A percentile compares a stretch with the other conserved stretches of the same genome.
These are phyloP conservation scores for Sciaenops ocellatus DNA, from an alignment of 2,797 vertebrate species.

Conservation along the genomic window DNA sequence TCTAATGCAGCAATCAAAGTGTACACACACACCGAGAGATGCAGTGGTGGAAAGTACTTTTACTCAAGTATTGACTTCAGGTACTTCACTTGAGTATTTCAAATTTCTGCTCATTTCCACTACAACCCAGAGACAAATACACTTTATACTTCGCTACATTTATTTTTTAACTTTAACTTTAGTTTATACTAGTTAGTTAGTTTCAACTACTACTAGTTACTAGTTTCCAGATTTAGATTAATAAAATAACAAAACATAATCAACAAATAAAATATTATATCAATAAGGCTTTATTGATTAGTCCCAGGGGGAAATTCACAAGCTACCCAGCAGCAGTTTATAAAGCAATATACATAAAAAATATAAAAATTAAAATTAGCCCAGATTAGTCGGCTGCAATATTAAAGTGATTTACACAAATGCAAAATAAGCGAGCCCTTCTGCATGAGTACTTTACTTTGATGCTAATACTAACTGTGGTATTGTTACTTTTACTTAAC, in stretches of 20 bases:
- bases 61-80: background rate
- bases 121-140: too few species aligned
- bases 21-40: background rate
- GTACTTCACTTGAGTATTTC: background rate
- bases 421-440: background rate
- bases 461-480: background rate
- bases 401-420: too few species aligned
- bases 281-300: background rate
- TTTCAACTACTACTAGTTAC: background rate
- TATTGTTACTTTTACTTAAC: background rate
- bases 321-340: background rate
- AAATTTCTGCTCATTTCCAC: too few species aligned
- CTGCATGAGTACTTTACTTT: background rate
- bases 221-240: background rate
- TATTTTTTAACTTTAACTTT: background rate
- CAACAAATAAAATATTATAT: too few species aligned
- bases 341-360: background rate
- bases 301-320: background rate
- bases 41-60: background rate
- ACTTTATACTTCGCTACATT: background rate
- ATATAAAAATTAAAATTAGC: background rate
- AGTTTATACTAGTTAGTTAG: too few species aligned
- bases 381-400: background rate
- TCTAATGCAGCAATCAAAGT: conserved; percentile 3
- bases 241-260: background rate